Base-by-base conservation (phyloP, 2,113 vertebrate genomes). In the Meleagris gallopavo region DNA sequence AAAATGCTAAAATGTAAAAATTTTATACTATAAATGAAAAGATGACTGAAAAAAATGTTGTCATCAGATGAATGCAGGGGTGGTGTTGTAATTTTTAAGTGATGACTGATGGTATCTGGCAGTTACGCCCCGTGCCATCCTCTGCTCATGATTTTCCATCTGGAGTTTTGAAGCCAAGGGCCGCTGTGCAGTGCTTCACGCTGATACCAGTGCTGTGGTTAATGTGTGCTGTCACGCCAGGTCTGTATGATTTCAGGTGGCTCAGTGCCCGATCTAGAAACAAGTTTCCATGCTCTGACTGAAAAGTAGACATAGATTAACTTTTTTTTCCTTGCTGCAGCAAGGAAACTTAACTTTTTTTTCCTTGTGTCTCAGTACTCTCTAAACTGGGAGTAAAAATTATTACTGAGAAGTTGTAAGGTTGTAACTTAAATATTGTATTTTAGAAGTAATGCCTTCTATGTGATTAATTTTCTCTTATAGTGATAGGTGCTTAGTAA, bases 181-280 rank as follows among this genome's bases (percentile, higher is more conserved):
- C 14, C 2, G 5, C 40, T 58, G 36, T 46, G 83, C 30, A 29
- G 1, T 15, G 21, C 34, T 32, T 41, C 41, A 5, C 0, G 4
- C 27, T 54, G 50, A 10, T 32, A 8, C 40, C 43, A n/a, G 46
- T 0, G 2, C 76, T 67, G 72, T 40, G 58, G 9, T 64, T 55
- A 57, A 60, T 0, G 0, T 60, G 15, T 58, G 22, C 41, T 9
- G 1, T 71, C 62, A 4, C 0, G 0, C 40, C 54, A 41, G 21
- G 6, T 32, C 20, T 14, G 45, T 38, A 11, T 0, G 0, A 30
- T 61, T 57, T 69, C 34, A 45, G 67, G 7, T 58, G 11, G 45
- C 27, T 70, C 16, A 5, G 16, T 64, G 38, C 11, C 75, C 34
- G 21, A 18, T 32, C 11, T 0, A 55, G 67, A 29, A 91, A 40